These are phyloP conservation scores for Aphelenchoides fujianensis DNA, from an alignment of 1,140 invertebrate species.

Conservation along the genomic window DNA sequence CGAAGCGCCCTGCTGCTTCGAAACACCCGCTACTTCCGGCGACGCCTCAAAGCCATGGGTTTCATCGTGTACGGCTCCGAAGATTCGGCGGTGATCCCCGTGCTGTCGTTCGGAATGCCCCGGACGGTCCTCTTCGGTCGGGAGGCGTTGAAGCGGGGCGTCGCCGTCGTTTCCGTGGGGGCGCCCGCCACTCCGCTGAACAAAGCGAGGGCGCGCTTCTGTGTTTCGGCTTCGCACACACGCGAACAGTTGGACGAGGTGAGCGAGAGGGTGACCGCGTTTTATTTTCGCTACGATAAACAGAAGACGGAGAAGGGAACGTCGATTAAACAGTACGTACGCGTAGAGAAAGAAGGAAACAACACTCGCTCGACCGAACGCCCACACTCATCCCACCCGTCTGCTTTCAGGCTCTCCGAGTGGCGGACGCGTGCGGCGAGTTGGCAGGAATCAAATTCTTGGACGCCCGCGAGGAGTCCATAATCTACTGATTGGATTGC, in stretches of 20 bases:
- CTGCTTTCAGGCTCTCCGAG: neutral
- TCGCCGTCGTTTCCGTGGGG: conserved; percentile 89
- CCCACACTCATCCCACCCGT: no score
- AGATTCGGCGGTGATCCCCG: conserved; percentile 90
- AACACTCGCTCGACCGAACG: no score
- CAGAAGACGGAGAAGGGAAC: neutral
- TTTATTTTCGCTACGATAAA: neutral
- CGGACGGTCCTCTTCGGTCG: conserved; percentile 79
- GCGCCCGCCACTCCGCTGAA: conserved; percentile 92
- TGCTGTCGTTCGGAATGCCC: conserved; percentile 85
- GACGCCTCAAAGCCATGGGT: conserved; percentile 68
- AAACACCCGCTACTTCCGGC: conserved; percentile 47
- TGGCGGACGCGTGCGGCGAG: neutral
- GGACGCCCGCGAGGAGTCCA: neutral
- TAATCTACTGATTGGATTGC: neutral
- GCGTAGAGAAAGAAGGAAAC: no score
- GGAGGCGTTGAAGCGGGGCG: conserved; percentile 74
- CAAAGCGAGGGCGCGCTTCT: conserved; percentile 85
- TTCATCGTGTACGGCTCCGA: conserved; percentile 89
- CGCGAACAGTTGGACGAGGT: conserved; percentile 22
- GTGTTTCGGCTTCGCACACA: conserved; percentile 88
- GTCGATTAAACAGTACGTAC: neutral
- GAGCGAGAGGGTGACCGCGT: neutral
- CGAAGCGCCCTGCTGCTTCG: conserved; percentile 36
- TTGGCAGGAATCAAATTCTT: neutral